Evolutionary conservation across 1,140 invertebrate genomes (phyloP), one percentile per base, ranked within the genome.

Genomic region (Calliphora vicina): DNA sequence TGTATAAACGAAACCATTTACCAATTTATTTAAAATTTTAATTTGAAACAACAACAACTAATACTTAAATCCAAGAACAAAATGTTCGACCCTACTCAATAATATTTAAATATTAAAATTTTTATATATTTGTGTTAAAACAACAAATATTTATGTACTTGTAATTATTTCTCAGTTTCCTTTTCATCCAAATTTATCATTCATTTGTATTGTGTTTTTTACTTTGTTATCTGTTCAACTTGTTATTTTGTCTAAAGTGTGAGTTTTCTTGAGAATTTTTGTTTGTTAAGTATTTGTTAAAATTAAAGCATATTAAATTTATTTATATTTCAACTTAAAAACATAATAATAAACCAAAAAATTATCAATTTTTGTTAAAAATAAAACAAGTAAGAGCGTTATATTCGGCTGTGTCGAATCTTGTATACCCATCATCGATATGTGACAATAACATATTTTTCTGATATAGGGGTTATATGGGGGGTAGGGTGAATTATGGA

Each of bases 241-340:
- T 57, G 50, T 57, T 57, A n/a, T 57, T 57, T 57, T 67, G n/a
- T 61, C n/a, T 67, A 23, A 67, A 67, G n/a, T 67, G 61, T 67
- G n/a, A 23, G 25, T 67, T 67, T 67, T 67, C 61, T 67, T 67
- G 20, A 23, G 61, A 67, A 67, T 57, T 57, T n/a, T 2, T 57
- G 6, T 57, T 5, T 57, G 50, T 6, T n/a, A n/a, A n/a, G n/a
- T 67, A 67, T 67, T 23, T 67, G 61, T 23, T 67, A 10, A 67
- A 67, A 20, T 25, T 67, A 6, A 67, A 20, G 8, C 45, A 50
- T 50, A 12, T 35, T 8, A 35, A 35, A 8, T 35, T 35, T 5
- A 35, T 50, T 50, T 50, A 50, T 17, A 50, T n/a, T 50, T 50
- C 4, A 50, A n/a, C 45, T 6, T n/a, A 17, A 50, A 50, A 17